Base-by-base conservation (phyloP, 1,140 invertebrate species). In the Sminthurides bifidus region DNA sequence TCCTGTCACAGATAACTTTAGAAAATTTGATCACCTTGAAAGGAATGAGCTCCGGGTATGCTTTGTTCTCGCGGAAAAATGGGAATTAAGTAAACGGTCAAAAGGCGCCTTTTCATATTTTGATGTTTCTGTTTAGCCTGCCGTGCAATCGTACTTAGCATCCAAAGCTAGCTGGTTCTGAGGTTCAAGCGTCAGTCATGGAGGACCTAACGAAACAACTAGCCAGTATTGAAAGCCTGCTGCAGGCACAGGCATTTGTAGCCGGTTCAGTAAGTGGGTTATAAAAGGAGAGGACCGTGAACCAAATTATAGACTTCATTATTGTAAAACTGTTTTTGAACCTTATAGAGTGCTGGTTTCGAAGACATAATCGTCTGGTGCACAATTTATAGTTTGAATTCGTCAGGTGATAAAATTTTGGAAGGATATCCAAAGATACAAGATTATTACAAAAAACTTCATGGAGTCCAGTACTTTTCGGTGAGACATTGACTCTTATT, bases 21-120 rank as follows among this genome's bases (percentile, higher is more conserved):
- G 75, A 79, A 75, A 80, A 68, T 83, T 83, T 78, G 69, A 84
- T 46, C 84, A 88, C 70, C 87, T 84, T 83, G 83, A 87, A 58
- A 72, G n/a, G n/a, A n/a, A n/a, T n/a, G n/a, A n/a, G n/a, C n/a
- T n/a, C n/a, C n/a, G n/a, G n/a, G n/a, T n/a, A n/a, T n/a, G n/a
- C n/a, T n/a, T n/a, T n/a, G n/a, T n/a, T n/a, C n/a, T n/a, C n/a
- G n/a, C n/a, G n/a, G n/a, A n/a, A n/a, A n/a, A n/a, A n/a, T n/a
- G n/a, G n/a, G n/a, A n/a, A n/a, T n/a, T n/a, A n/a, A n/a, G n/a
- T n/a, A n/a, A n/a, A n/a, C n/a, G n/a, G n/a, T n/a, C n/a, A n/a
- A n/a, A n/a, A n/a, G n/a, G n/a, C n/a, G n/a, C n/a, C n/a, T n/a
- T n/a, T n/a, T n/a, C n/a, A n/a, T n/a, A n/a, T n/a, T n/a, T n/a